Evolutionary conservation across 2,113 vertebrate genomes (phyloP), one percentile per base, ranked within the genome.

Genomic region (Dicerorhinus sumatrensis): DNA sequence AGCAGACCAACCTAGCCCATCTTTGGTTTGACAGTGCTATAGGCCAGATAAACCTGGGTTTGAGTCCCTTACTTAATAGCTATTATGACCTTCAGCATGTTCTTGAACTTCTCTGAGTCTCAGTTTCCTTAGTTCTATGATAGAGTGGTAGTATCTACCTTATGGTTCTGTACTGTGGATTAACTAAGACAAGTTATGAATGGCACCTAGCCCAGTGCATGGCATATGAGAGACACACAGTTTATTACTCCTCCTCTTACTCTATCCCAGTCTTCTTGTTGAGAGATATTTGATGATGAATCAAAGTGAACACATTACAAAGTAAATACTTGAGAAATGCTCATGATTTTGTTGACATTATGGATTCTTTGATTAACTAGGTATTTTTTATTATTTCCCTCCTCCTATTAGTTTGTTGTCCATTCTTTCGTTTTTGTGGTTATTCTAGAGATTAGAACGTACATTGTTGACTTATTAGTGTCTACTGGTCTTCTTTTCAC

Each of bases 301-400:
- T 77, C 69, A 75, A 82, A 88, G 46, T 48, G 77, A 76, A 36
- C 56, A 42, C 16, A 75, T 62, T 39, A 63, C 51, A 54, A 54
- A 54, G 51, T 13, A 54, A 54, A 54, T 54, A 54, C 51, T 54
- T 48, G 42, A 92, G 25, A 63, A 73, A 69, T 58, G 60, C 48
- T 63, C 51, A 5, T 1, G 33, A 51, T 79, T 89, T 87, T n/a
- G 69, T 56, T 84, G n/a, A 89, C 81, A 76, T 27, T 67, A 27
- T 60, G 33, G 81, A 8, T 60, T 76, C n/a, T 95, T 94, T 77
- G 27, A 63, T 91, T 93, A 70, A 79, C 69, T 23, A 89, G 42
- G 17, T 79, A 25, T 73, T 85, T 91, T 12, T 36, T 39, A 31
- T 96, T 60, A n/a, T 88, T 76, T 39, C 25, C n/a, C 7, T 51